Evolutionary conservation across 2,888 invertebrate species (phyloP).

Genomic region (Conomelus anceps): DNA sequence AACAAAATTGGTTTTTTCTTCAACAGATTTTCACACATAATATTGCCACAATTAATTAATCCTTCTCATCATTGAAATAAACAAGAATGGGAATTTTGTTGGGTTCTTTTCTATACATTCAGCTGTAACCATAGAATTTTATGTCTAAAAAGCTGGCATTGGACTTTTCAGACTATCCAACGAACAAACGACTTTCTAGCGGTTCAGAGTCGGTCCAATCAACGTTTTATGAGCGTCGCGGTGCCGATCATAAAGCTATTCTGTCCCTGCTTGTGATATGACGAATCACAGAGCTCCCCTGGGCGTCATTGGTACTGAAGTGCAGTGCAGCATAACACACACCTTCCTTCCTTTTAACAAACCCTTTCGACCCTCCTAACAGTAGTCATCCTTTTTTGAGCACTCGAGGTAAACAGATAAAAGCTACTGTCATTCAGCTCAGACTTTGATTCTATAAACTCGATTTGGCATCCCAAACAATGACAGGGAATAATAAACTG

Average conservation of each 20-base stretch:
- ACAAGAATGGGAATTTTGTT: no score
- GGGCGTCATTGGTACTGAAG: not conserved
- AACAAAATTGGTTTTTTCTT: no score
- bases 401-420: not conserved
- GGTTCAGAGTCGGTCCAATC: not conserved
- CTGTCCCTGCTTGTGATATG: slow-evolving; percentile 4
- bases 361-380: not conserved
- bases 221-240: slow-evolving; percentile 10
- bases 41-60: no score
- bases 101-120: not conserved
- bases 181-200: not conserved
- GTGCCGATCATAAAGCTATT: slow-evolving; percentile 12
- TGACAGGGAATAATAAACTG: not conserved
- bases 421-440: not conserved
- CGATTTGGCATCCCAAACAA: not conserved
- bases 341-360: not conserved
- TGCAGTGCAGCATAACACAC: not conserved
- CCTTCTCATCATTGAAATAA: no score
- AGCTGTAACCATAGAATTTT: not conserved
- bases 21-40: no score
- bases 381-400: not conserved
- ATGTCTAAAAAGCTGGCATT: not conserved
- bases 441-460: not conserved
- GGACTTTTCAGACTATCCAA: not conserved
- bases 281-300: slow-evolving; percentile 6